These are phyloP conservation scores for Oopsacas minuta DNA, from an alignment of 37 sponge, comb jelly and placozoan species.

Conservation along the genomic window DNA sequence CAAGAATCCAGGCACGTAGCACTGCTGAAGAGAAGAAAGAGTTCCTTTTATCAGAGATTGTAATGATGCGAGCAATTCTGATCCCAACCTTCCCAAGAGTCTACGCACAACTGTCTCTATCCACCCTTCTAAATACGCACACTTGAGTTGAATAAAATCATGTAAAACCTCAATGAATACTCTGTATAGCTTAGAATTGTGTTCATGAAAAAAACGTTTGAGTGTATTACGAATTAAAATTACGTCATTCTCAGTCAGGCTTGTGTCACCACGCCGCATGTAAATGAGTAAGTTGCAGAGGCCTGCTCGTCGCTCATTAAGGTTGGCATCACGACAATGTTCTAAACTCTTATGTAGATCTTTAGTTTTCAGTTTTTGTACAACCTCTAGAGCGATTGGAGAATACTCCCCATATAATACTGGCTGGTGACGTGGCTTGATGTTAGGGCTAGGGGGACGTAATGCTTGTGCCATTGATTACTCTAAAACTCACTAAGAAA, in stretches of 20 bases:
- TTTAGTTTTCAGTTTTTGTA: background rate
- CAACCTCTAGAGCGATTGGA: background rate
- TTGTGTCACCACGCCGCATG: background rate
- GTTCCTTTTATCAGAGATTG: background rate
- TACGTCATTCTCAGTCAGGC: background rate
- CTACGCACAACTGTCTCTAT: background rate
- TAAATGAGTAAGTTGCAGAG: constrained; percentile 13
- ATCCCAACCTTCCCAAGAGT: background rate
- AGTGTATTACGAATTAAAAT: background rate
- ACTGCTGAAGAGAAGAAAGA: background rate
- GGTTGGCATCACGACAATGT: background rate
- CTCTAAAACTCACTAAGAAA: background rate
- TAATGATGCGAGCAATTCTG: background rate
- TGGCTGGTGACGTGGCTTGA: background rate
- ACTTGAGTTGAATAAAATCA: background rate
- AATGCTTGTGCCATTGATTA: background rate
- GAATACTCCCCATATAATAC: background rate
- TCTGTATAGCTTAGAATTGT: background rate
- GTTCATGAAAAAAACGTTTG: background rate
- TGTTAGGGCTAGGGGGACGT: constrained; percentile 15
- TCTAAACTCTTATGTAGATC: background rate
- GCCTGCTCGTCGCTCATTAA: background rate
- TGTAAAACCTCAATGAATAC: background rate
- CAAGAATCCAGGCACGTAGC: constrained; percentile 4
- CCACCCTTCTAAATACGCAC: background rate